Evolutionary conservation across 64 coral and sea anemone genomes (phyloP).

Genomic region (Pachyseris speciosa): DNA sequence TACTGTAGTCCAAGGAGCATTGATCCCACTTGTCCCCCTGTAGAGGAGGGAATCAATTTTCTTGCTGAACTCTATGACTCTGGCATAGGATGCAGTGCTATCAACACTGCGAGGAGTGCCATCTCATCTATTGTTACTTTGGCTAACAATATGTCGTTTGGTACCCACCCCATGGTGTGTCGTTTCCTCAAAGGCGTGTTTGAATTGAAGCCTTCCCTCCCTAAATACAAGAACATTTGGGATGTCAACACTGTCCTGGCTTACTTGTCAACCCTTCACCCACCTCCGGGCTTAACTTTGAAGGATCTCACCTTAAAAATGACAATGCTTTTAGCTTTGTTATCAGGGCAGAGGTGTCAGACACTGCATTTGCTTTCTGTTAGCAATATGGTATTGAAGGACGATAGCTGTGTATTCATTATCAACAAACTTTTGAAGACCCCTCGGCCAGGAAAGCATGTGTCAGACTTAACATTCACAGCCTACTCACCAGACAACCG

Average conservation of each 20-base stretch:
- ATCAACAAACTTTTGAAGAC: slow-evolving; percentile 18
- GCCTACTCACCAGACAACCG: slow-evolving; percentile 24
- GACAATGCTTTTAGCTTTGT: slow-evolving; percentile 11
- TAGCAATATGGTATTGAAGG: background rate
- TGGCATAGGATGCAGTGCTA: slow-evolving; percentile 34
- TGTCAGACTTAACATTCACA: slow-evolving; percentile 1
- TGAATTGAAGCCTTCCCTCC: slow-evolving; percentile 56
- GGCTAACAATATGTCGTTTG: background rate
- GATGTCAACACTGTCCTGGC: slow-evolving; percentile 41
- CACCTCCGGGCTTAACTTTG: slow-evolving; percentile 1
- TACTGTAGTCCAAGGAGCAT: slow-evolving; percentile 33
- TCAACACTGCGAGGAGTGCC: slow-evolving; percentile 43
- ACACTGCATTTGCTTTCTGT: slow-evolving; percentile 23
- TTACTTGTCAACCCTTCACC: background rate
- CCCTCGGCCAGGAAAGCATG: background rate
- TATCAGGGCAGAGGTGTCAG: slow-evolving; percentile 21
- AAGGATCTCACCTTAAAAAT: slow-evolving; percentile 8
- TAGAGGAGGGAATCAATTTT: slow-evolving; percentile 46
- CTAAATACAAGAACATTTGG: slow-evolving; percentile 60
- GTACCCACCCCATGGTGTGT: slow-evolving; percentile 8
- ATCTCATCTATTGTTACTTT: background rate
- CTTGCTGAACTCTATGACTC: slow-evolving; percentile 23
- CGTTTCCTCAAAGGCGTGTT: slow-evolving; percentile 66
- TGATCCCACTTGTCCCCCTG: slow-evolving; percentile 27
- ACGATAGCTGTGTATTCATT: background rate